Conservation (phyloP, 2,888 invertebrate species). For the Lasius fuliginosus region DNA sequence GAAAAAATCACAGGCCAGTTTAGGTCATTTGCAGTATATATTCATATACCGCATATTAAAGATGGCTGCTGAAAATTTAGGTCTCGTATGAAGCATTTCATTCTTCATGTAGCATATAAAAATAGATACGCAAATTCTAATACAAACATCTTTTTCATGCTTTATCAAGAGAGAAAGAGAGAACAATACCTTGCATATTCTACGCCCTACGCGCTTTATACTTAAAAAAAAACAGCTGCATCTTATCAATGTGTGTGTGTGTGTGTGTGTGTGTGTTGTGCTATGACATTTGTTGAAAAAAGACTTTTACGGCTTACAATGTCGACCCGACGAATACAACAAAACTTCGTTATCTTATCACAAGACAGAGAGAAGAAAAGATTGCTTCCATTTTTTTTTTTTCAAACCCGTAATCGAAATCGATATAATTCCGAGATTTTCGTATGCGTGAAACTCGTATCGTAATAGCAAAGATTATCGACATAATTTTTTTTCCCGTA, state of each 20-base stretch:
- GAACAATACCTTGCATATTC: background rate
- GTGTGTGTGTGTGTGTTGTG: constrained; percentile 48
- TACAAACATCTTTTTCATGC: background rate
- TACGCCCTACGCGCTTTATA: background rate
- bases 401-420: background rate
- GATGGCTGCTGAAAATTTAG: background rate
- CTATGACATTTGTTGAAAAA: constrained; percentile 67
- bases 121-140: background rate
- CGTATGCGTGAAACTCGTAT: background rate
- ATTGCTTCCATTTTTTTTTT: too few relatives aligned
- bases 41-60: background rate
- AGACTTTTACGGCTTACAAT: background rate
- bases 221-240: background rate
- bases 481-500: background rate
- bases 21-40: background rate
- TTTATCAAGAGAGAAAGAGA: background rate
- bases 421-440: background rate
- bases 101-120: background rate
- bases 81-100: background rate
- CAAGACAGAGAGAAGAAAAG: too few relatives aligned
- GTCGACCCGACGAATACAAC: background rate
- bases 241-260: constrained; percentile 29
- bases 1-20: background rate
- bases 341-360: constrained; percentile 26
- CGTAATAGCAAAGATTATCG: background rate